phyloP scores from a whole-genome alignment of 2,888 invertebrate species.

The Drosophila rubida region DNA sequence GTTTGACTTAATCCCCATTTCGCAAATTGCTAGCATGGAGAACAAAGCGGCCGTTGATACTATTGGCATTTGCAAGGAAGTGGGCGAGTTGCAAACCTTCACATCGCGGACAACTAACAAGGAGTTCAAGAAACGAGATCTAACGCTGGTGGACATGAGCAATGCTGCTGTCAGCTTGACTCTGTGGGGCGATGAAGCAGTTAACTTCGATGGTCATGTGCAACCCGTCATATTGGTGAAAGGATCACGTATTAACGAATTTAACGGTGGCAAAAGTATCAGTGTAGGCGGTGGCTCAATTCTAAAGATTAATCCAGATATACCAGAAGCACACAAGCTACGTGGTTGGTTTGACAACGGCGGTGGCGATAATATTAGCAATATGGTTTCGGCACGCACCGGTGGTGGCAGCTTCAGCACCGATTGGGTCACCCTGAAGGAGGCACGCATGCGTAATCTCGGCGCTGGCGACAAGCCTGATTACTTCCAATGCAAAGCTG shows the following conservation, averaged over 20 bases:
- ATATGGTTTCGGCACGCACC: conserved; percentile 88
- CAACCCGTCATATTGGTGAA: conserved; percentile 95
- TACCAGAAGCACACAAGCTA: conserved; percentile 93
- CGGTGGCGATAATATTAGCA: conserved; percentile 88
- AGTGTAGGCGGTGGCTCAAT: conserved; percentile 87
- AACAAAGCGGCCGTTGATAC: conserved; percentile 92
- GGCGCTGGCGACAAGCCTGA: conserved; percentile 92
- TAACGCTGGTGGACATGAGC: conserved; percentile 94
- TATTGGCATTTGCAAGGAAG: conserved; percentile 93
- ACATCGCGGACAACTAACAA: conserved; percentile 90
- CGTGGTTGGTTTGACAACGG: conserved; percentile 96
- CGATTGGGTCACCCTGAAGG: conserved; percentile 91
- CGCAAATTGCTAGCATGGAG: conserved; percentile 88
- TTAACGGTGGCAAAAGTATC: conserved; percentile 91
- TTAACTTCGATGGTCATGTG: conserved; percentile 90
- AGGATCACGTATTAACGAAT: conserved; percentile 94
- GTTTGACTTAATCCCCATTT: conserved; percentile 92
- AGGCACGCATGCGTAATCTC: conserved; percentile 89
- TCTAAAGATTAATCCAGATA: conserved; percentile 94
- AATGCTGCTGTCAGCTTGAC: conserved; percentile 92
- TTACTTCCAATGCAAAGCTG: conserved; percentile 92
- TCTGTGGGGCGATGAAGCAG: conserved; percentile 96
- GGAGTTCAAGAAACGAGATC: conserved; percentile 95
- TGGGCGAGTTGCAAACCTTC: conserved; percentile 90
- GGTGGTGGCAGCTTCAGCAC: conserved; percentile 85